phyloP scores from a whole-genome alignment of 1,140 invertebrate species.

The Drosophila virilis region DNA sequence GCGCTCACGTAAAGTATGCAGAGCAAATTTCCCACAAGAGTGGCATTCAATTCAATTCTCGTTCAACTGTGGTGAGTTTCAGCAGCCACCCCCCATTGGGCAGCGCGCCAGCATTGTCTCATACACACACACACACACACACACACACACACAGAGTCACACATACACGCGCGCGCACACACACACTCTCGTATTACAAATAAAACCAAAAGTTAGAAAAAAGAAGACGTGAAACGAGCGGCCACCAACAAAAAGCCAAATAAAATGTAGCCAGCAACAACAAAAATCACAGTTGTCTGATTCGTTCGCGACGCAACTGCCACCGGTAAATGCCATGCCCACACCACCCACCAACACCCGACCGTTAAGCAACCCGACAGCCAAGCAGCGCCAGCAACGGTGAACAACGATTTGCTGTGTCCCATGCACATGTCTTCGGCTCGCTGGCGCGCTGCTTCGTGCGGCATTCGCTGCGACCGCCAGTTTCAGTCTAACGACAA shows the following conservation, averaged over 20 bases:
- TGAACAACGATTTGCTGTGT: conserved; percentile 64
- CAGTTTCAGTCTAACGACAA: conserved; percentile 67
- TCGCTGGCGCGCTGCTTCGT: conserved; percentile 44
- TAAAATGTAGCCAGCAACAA: conserved; percentile 75
- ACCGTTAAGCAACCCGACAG: conserved; percentile 22
- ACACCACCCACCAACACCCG: conserved; percentile 35
- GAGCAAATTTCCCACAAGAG: conserved; percentile 64
- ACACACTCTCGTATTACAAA: conserved; percentile 25
- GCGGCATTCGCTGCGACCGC: conserved; percentile 12
- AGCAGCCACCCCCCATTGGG: conserved; percentile 70
- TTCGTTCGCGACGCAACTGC: conserved; percentile 77
- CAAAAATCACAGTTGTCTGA: conserved; percentile 84
- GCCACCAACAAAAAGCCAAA: conserved; percentile 73
- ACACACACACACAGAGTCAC: conserved; percentile 40
- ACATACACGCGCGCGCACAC: conserved; percentile 31
- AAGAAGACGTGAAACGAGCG: conserved; percentile 57
- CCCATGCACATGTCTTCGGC: conserved; percentile 52
- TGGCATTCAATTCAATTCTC: conserved; percentile 51
- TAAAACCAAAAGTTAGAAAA: conserved; percentile 66
- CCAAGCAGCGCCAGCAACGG: conserved; percentile 11
- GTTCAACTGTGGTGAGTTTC: conserved; percentile 68
- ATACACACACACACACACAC: conserved; percentile 28
- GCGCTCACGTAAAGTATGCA: conserved; percentile 49
- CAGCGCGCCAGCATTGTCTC: conserved; percentile 42
- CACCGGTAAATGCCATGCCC: conserved; percentile 40